Percentiles rank a stretch among this genome's conserved stretches.
phyloP scores from a whole-genome alignment of 2,888 invertebrate genomes.

The Strigamia crassipes region DNA sequence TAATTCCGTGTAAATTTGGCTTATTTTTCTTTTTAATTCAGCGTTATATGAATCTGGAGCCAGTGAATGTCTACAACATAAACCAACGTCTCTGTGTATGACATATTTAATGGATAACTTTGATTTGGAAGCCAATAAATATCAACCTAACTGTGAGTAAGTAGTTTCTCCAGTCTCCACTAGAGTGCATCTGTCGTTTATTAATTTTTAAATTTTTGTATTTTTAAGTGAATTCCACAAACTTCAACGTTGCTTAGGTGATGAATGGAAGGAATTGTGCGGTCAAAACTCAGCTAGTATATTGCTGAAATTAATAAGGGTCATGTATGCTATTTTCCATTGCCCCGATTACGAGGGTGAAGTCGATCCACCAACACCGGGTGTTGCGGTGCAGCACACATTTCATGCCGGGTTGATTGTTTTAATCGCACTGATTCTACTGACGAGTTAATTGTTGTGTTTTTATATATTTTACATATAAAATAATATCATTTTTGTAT shows the following conservation, averaged over 20 bases:
- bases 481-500: not conserved
- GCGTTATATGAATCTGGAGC: not conserved
- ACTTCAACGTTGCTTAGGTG: not conserved
- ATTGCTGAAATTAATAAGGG: not conserved
- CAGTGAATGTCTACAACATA: not conserved
- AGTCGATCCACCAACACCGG: not conserved
- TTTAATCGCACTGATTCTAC: not conserved
- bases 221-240: conserved; percentile 6
- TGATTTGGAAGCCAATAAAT: not conserved
- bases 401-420: not conserved
- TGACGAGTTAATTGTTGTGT: not conserved
- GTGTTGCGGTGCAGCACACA: not conserved
- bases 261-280: conserved; percentile 2
- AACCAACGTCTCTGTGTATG: not conserved
- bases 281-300: not conserved
- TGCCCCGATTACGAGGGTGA: not conserved
- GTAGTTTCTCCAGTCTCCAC: not conserved
- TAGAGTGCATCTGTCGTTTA: not conserved
- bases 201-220: not conserved
- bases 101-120: not conserved
- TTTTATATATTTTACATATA: no score
- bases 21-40: not conserved
- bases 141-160: conserved; percentile 17
- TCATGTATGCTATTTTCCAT: not conserved
- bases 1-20: no score